Percentiles rank a stretch among this genome's conserved stretches.
Conservation (phyloP, 2,797 vertebrate genomes). For the Micropoecilia bifurca region DNA sequence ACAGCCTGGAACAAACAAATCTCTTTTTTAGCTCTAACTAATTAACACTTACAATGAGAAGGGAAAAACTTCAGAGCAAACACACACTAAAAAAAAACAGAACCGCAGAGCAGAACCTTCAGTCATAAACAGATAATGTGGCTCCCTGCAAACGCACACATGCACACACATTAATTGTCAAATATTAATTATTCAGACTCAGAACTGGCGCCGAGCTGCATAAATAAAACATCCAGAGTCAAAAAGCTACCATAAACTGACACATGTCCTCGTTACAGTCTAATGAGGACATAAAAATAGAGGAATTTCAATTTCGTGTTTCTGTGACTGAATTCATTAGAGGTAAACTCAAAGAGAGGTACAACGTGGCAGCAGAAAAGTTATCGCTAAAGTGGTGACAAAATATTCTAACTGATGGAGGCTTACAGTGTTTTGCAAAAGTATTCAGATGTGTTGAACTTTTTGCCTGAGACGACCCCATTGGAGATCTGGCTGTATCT, state of each 20-base stretch:
- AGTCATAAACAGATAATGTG: not conserved
- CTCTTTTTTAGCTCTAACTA: not conserved
- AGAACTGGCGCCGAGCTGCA: constrained; percentile 64
- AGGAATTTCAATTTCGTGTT: constrained; percentile 52
- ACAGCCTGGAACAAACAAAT: constrained; percentile 17
- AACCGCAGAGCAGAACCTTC: not conserved
- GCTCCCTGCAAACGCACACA: not conserved
- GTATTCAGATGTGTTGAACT: not conserved
- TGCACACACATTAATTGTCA: constrained; percentile 57
- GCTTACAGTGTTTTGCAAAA: not conserved
- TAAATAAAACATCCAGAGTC: constrained; percentile 74
- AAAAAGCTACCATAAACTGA: constrained; percentile 70
- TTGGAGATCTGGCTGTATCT: not conserved
- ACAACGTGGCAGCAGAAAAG: constrained; percentile 17
- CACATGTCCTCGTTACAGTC: constrained; percentile 23
- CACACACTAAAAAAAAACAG: not conserved
- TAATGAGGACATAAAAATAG: constrained; percentile 59
- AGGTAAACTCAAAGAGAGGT: constrained; percentile 25
- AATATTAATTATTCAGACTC: constrained; percentile 79
- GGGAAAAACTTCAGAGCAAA: not conserved
- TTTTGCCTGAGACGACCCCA: not conserved
- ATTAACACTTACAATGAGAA: not conserved
- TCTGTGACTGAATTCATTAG: constrained; percentile 49
- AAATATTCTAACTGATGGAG: constrained; percentile 1
- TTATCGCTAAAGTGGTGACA: not conserved